Percentiles rank a stretch among this genome's conserved stretches.
phyloP scores from a whole-genome alignment of 2,888 invertebrate genomes.

The Osedax fenrisi region DNA sequence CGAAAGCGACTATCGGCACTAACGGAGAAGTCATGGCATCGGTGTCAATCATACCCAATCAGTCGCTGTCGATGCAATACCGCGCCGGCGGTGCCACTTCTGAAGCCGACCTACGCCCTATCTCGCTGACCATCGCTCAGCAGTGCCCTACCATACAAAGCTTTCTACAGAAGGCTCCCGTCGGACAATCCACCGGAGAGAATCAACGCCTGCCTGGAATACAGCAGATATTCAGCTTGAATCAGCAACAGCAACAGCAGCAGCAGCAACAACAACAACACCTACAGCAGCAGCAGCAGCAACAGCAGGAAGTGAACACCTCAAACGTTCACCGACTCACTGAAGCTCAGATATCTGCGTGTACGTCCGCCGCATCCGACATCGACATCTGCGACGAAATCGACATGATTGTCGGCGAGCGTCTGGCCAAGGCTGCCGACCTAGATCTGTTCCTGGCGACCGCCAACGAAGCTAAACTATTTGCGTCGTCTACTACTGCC shows the following conservation, averaged over 20 bases:
- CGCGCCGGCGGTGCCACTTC: no score
- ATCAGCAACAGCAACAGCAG: neutral
- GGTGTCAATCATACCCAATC: neutral
- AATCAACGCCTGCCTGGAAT: neutral
- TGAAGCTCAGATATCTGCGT: neutral
- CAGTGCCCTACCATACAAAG: slow-evolving; percentile 5
- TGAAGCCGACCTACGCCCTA: no score
- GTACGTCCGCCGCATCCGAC: neutral
- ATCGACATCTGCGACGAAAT: neutral
- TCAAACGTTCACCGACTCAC: neutral
- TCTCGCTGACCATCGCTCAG: neutral
- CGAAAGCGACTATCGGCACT: neutral
- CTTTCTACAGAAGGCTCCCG: neutral
- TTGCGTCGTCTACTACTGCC: neutral
- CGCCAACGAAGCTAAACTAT: neutral
- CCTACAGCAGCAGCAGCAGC: neutral
- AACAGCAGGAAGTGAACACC: neutral
- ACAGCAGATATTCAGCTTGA: slow-evolving; percentile 9
- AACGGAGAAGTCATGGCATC: slow-evolving; percentile 3
- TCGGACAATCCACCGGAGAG: neutral
- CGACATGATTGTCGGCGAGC: neutral
- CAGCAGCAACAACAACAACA: neutral
- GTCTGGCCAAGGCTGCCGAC: neutral
- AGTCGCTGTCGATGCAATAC: slow-evolving; percentile 4
- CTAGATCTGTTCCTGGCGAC: neutral